Base-by-base conservation (phyloP, 2,888 invertebrate genomes). In the Acleris literana region DNA sequence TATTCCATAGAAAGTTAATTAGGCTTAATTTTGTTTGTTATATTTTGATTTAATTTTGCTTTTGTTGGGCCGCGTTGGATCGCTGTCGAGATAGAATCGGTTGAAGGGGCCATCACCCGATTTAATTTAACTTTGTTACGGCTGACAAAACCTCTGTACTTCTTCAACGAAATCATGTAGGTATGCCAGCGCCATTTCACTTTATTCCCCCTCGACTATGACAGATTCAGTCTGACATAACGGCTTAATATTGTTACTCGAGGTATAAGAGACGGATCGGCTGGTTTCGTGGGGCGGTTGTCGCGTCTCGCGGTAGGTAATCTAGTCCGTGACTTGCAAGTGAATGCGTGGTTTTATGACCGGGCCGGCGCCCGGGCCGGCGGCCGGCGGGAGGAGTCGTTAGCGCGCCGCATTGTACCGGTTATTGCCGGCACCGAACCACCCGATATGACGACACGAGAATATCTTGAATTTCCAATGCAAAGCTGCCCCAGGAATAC, bases 301-400 rank as follows among this genome's bases (percentile, higher is more conserved):
- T 79, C 85, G 82, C 81, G 78, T 77, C 76, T 76, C 82, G 83
- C 82, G 83, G 88, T 90, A 90, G 68, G 71, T 90, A 92, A 92
- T 92, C 88, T 90, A 85, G 81, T 88, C 85, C 91, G 91, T 92
- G 91, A 92, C 91, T 90, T 89, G 91, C 88, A 90, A 88, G 85
- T 87, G 82, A 88, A 90, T 88, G 83, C 81, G 83, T 83, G 85
- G 80, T 89, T 87, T 88, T 90, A 90, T 89, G 88, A 87, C 85
- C 78, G 76, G 74, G 75, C 74, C 76, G 61, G 52, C 52, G 61
- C 56, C 55, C 16, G 29, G 55, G 33, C 39, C 29, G 68, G 65
- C 54, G 62, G 61, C 58, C 58, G 61, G 69, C 70, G 79, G 80
- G 81, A 83, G 82, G 82, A 82, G 81, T 79, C 79, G 83, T 81